These are phyloP conservation scores for Hormaphis cornu DNA, from an alignment of 1,140 invertebrate species.

Conservation along the genomic window DNA sequence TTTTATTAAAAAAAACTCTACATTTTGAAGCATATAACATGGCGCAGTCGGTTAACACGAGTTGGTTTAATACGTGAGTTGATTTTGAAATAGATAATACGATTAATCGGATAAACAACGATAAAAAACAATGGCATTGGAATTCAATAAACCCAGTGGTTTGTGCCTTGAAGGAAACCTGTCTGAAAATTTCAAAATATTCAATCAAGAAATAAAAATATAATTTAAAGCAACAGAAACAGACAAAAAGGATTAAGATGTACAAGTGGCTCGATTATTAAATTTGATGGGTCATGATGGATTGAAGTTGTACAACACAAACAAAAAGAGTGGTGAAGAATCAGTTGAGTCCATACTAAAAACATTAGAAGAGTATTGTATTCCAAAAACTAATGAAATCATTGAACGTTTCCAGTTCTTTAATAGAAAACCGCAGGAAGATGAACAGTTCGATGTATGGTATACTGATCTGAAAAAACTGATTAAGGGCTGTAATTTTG, in stretches of 20 bases:
- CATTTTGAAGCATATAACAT: background rate
- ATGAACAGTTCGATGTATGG: conserved; percentile 39
- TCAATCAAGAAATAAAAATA: background rate
- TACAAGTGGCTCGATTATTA: background rate
- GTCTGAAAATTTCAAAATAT: background rate
- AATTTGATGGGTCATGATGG: conserved; percentile 1
- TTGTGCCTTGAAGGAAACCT: background rate
- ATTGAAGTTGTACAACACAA: background rate
- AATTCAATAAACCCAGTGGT: background rate
- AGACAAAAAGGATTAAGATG: background rate
- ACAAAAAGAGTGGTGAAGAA: conserved; percentile 34
- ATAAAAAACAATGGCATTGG: background rate
- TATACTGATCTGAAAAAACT: conserved; percentile 26
- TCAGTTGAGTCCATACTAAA: conserved; percentile 34
- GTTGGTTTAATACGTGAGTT: no score
- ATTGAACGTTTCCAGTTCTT: conserved; percentile 39
- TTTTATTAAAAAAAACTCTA: no score
- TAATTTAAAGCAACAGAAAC: conserved; percentile 1
- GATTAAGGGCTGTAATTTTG: background rate
- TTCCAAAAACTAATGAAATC: conserved; percentile 39
- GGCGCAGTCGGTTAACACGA: background rate
- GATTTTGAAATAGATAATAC: background rate
- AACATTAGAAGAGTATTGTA: conserved; percentile 38
- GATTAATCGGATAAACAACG: background rate
- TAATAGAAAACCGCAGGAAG: conserved; percentile 34